These are phyloP conservation scores for Bubalus kerabau DNA, from an alignment of 2,113 vertebrate species.

Conservation along the genomic window DNA sequence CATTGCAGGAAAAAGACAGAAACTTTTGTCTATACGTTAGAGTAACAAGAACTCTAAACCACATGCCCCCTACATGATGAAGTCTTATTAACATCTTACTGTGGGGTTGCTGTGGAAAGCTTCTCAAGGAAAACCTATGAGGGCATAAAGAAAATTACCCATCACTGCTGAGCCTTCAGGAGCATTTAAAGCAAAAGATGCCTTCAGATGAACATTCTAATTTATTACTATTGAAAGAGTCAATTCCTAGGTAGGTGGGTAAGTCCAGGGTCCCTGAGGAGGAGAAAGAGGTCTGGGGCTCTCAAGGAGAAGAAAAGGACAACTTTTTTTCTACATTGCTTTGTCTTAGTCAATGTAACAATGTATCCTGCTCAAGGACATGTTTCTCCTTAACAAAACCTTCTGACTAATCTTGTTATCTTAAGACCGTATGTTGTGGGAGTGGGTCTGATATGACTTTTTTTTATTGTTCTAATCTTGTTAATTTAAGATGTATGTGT, in stretches of 20 bases:
- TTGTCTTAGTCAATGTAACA: background rate
- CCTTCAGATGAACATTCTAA: background rate
- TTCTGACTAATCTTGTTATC: background rate
- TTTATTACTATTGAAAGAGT: background rate
- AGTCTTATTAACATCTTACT: background rate
- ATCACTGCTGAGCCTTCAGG: background rate
- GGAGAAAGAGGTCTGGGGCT: background rate
- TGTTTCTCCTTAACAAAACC: background rate
- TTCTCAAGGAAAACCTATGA: background rate
- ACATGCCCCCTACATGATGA: background rate
- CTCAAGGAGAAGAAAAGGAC: background rate
- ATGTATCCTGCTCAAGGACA: background rate
- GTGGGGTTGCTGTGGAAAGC: background rate
- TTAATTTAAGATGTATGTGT: background rate
- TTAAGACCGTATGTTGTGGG: background rate
- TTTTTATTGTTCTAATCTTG: background rate
- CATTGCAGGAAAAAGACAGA: background rate
- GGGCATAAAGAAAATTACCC: background rate
- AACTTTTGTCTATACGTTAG: background rate
- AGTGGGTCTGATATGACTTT: background rate
- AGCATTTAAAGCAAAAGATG: background rate
- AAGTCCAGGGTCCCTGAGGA: background rate
- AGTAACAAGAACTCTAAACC: background rate
- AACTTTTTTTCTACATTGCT: background rate
- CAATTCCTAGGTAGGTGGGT: background rate